These are phyloP conservation scores for Myzus persicae DNA, from an alignment of 1,140 invertebrate genomes.

Conservation along the genomic window DNA sequence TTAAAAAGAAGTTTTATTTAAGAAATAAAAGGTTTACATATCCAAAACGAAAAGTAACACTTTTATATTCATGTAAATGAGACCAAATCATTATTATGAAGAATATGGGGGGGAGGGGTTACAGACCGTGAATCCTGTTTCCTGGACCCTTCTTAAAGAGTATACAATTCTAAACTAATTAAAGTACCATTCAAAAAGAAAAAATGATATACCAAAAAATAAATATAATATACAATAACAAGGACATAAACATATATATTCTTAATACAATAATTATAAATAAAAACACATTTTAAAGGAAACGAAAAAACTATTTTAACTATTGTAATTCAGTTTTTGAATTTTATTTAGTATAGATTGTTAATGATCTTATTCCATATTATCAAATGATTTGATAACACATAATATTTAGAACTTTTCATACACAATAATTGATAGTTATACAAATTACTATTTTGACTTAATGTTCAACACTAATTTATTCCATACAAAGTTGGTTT, in stretches of 20 bases:
- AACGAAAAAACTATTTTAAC: background rate
- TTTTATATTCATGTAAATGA: background rate
- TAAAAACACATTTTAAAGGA: background rate
- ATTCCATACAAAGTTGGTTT: too few relatives aligned
- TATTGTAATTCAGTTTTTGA: background rate
- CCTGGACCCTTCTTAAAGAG: background rate
- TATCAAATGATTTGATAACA: too few relatives aligned
- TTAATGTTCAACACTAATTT: too few relatives aligned
- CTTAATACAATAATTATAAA: background rate
- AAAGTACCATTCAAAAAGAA: background rate
- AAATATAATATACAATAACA: background rate
- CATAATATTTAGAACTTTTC: too few relatives aligned
- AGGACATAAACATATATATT: background rate
- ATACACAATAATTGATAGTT: too few relatives aligned
- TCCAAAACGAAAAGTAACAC: background rate
- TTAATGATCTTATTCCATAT: too few relatives aligned
- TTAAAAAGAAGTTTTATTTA: background rate
- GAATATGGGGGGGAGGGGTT: background rate
- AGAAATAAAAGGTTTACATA: background rate
- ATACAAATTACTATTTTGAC: too few relatives aligned
- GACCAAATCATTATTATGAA: background rate
- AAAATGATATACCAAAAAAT: background rate
- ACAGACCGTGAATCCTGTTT: constrained; percentile 56
- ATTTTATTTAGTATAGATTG: background rate
- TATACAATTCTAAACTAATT: constrained; percentile 29